phyloP scores from a whole-genome alignment of 30 jellyfish, hydroid and myxozoan species.

The Nemopilema nomurai region DNA sequence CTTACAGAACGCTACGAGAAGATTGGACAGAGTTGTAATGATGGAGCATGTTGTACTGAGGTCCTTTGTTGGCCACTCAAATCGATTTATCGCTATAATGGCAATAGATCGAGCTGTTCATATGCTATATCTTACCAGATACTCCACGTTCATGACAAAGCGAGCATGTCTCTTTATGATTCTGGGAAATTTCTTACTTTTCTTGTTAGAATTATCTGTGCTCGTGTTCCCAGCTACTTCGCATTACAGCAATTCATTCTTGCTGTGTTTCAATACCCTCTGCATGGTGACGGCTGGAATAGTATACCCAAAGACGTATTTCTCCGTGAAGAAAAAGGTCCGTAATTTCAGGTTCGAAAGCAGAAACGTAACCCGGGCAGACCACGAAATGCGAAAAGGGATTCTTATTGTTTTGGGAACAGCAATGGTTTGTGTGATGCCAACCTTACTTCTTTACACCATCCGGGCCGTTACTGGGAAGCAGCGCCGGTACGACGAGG shows the following conservation, averaged over 20 bases:
- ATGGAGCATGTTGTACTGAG: too few species aligned
- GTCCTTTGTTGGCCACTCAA: constrained; percentile 18
- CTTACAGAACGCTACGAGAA: neutral
- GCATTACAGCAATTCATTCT: neutral
- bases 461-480: too few species aligned
- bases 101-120: constrained; percentile 48
- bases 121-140: constrained; percentile 41
- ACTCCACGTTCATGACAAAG: constrained; percentile 32
- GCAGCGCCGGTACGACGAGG: too few species aligned
- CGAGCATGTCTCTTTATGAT: neutral
- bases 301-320: neutral
- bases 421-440: neutral
- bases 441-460: neutral
- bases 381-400: neutral
- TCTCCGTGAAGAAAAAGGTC: constrained; percentile 1
- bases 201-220: neutral
- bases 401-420: neutral
- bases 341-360: neutral
- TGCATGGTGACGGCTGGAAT: neutral
- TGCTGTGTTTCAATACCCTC: neutral
- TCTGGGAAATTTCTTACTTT: neutral
- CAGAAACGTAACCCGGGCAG: neutral
- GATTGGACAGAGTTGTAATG: neutral
- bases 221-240: neutral
- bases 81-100: neutral